These are phyloP conservation scores for Ophion slaviceki DNA, from an alignment of 2,888 invertebrate genomes.

Conservation along the genomic window DNA sequence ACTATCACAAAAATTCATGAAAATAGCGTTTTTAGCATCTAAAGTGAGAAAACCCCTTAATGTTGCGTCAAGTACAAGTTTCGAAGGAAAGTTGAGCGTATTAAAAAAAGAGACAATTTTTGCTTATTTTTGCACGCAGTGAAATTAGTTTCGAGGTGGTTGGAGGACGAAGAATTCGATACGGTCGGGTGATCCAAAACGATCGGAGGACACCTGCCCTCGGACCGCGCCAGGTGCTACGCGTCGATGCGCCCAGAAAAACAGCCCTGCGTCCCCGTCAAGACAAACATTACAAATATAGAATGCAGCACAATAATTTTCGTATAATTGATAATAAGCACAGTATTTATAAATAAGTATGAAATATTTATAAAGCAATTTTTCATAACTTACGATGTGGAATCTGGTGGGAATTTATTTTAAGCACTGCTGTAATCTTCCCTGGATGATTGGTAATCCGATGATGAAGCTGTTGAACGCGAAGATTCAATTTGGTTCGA, in stretches of 20 bases:
- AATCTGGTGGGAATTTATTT: too few relatives aligned
- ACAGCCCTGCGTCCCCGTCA: conserved; percentile 13
- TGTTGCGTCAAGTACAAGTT: too few relatives aligned
- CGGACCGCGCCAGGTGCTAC: conserved; percentile 49
- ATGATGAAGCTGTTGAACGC: too few relatives aligned
- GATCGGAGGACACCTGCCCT: conserved; percentile 53
- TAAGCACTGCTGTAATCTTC: too few relatives aligned
- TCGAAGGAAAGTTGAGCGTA: too few relatives aligned
- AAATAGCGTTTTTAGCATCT: too few relatives aligned
- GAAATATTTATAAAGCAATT: too few relatives aligned
- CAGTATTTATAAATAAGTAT: too few relatives aligned
- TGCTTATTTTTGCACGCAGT: background rate
- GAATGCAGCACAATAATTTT: background rate
- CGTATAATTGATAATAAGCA: background rate
- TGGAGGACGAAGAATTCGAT: conserved; percentile 28
- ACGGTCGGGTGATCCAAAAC: conserved; percentile 22
- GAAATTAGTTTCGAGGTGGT: conserved; percentile 22
- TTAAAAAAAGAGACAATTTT: background rate
- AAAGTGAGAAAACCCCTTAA: too few relatives aligned
- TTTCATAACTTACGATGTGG: too few relatives aligned
- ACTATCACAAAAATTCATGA: too few relatives aligned
- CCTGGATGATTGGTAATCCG: too few relatives aligned
- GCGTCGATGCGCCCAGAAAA: conserved; percentile 37
- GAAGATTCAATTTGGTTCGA: background rate
- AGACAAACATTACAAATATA: conserved; percentile 14